Base-by-base conservation (phyloP, 2,888 invertebrate species). In the Harmothoe impar region DNA sequence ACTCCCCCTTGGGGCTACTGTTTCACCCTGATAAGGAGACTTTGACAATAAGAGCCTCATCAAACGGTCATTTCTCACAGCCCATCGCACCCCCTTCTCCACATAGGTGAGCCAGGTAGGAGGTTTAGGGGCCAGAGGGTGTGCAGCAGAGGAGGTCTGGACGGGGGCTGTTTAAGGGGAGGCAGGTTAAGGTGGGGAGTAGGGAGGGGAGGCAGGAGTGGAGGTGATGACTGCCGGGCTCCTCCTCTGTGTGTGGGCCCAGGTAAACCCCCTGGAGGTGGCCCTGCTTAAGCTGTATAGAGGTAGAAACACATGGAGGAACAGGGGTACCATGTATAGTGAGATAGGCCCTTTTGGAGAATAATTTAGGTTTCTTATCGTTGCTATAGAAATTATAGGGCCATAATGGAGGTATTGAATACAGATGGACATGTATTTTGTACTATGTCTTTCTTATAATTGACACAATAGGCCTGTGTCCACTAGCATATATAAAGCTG, bases 51-150 rank as follows among this genome's bases (percentile, higher is more conserved):
- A n/a, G 25, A 29, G 81, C 33, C 81, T 81, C 81, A 81, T 81
- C 35, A 81, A 81, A 81, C 43, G 81, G 35, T 81, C 81, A 43
- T 81, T 43, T 81, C 43, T 81, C 81, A 81, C 35, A 77, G 29
- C 5, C 25, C 33, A 33, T 0, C 31, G 29, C 29, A 25, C 77
- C 77, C 77, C 77, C 25, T 77, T 31, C 77, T 25, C 62, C 62
- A 23, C 31, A 77, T 31, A 62, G 62, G 12, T 62, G n/a, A n/a
- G 20, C 62, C 62, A 62, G 62, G 62, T 62, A 62, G 62, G 62
- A 62, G 62, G 3, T 62, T 5, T 62, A 10, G 43, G 43, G 43
- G 43, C 5, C 43, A 43, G 43, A 62, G 20, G n/a, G 23, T 62
- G n/a, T 62, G 15, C 62, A 62, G 62, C 12, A 20, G 62, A 62